Percentiles rank a stretch among this genome's conserved stretches.
Conservation (phyloP, 53 echinoderm and acorn worm genomes). For the Stichopus horrens region DNA sequence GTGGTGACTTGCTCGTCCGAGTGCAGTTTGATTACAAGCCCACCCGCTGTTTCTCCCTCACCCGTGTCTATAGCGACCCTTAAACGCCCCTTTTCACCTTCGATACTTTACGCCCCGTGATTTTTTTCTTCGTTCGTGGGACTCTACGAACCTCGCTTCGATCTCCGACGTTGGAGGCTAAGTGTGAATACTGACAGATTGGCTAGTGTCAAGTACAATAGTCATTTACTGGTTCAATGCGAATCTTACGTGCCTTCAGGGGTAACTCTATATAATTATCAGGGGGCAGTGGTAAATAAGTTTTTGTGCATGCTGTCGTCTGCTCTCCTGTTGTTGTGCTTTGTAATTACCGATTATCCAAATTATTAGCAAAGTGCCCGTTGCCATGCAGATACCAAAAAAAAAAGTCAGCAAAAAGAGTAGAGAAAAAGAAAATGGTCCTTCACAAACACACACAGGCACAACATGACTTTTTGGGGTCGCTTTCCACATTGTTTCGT, state of each 20-base stretch:
- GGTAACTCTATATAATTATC: not conserved
- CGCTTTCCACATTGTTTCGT: too few species aligned
- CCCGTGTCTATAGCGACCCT: conserved; percentile 26
- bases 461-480: too few species aligned
- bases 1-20: conserved; percentile 27
- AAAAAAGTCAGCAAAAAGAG: not conserved
- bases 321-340: conserved; percentile 14
- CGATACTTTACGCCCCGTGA: conserved; percentile 30
- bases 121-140: conserved; percentile 12
- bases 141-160: conserved; percentile 1
- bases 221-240: conserved; percentile 27
- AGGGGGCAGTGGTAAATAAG: not conserved
- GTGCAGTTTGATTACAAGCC: conserved; percentile 39
- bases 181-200: conserved; percentile 34
- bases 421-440: not conserved
- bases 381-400: not conserved
- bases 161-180: not conserved
- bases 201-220: conserved; percentile 16
- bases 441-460: not conserved
- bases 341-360: conserved; percentile 1
- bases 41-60: conserved; percentile 25
- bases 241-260: conserved; percentile 27
- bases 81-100: conserved; percentile 35
- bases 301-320: not conserved
- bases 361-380: not conserved